Base-by-base conservation (phyloP, 2,888 invertebrate species). In the Heterodera filipjevi region DNA sequence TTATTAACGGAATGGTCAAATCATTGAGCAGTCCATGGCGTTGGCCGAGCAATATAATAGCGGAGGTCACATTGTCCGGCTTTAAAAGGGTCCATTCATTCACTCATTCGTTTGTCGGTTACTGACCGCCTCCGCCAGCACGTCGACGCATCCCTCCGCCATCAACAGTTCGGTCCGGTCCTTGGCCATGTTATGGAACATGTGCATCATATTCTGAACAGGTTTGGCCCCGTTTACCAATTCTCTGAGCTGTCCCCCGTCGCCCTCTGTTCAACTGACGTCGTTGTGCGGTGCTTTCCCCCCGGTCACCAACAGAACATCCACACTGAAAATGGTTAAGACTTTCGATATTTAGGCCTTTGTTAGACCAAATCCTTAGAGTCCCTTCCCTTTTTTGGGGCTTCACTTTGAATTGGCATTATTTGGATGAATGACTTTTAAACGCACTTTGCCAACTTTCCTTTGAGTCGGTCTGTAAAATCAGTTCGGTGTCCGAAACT, bases 241-340 rank as follows among this genome's bases (percentile, higher is more conserved):
- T 49, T 49, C 53, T 16, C 22, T 53, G 14, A 19, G 5, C 53
- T 22, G 19, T 22, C 12, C 3, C 53, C 53, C 53, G 12, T 44
- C n/a, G n/a, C n/a, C n/a, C n/a, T 44, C 12, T 44, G 64, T 64
- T 8, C 6, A 64, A 30, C 30, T 33, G 19, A 35, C 35, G 33
- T 68, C 68, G 22, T 68, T 68, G 68, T 68, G 68, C 68, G 68
- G 68, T 27, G 68, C 68, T 12, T 68, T 68, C 32, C 12, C 68
- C 22, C 68, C 68, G 32, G 33, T 68, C 33, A 68, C 68, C 68
- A 68, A 27, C 22, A 68, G 35, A 32, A 68, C 68, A 35, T 68
- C 35, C 68, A 68, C 33, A 6, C 68, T 68, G 35, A 35, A 68
- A 49, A 49, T 49, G 49, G 0, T n/a, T n/a, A n/a, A n/a, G n/a